Percentiles rank a stretch among this genome's conserved stretches.
Evolutionary conservation across 2,797 vertebrate genomes (phyloP).

Genomic region (Mormyrus hasselquistii): DNA sequence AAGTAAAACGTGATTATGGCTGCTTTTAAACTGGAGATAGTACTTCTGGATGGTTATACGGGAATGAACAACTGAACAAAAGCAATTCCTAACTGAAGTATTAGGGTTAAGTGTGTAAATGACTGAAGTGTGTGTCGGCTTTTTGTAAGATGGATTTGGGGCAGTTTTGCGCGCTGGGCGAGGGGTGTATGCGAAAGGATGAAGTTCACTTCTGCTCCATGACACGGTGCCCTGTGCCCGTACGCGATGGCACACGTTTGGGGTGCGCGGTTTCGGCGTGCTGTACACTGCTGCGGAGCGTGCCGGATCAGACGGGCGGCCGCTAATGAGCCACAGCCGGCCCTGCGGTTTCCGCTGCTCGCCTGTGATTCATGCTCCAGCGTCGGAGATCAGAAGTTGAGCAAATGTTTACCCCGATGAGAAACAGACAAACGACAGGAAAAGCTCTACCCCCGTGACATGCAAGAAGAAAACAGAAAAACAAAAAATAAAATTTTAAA

Average conservation of each 20-base stretch:
- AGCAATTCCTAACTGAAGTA: background rate
- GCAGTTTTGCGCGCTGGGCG: background rate
- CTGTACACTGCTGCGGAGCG: conserved; percentile 58
- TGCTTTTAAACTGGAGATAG: background rate
- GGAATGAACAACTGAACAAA: background rate
- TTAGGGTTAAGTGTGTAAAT: conserved; percentile 22
- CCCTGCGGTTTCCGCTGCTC: conserved; percentile 67
- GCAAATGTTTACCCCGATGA: conserved; percentile 80
- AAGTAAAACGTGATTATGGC: background rate
- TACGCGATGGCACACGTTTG: conserved; percentile 12
- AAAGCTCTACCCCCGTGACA: conserved; percentile 6
- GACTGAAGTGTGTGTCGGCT: conserved; percentile 34
- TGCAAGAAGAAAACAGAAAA: background rate
- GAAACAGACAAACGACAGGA: conserved; percentile 55
- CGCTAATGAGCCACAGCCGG: conserved; percentile 93
- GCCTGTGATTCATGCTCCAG: conserved; percentile 77
- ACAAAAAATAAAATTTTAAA: background rate
- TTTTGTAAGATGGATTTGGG: conserved; percentile 29
- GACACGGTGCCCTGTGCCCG: background rate
- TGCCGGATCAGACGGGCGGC: conserved; percentile 71
- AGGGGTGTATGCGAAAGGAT: background rate
- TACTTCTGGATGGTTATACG: background rate
- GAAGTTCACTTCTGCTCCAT: background rate
- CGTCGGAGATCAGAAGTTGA: conserved; percentile 73
- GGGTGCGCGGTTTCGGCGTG: conserved; percentile 64